Percentiles rank a stretch among this genome's conserved stretches.
Conservation (phyloP, 2,113 vertebrate species). For the Syngnathus scovelli region DNA sequence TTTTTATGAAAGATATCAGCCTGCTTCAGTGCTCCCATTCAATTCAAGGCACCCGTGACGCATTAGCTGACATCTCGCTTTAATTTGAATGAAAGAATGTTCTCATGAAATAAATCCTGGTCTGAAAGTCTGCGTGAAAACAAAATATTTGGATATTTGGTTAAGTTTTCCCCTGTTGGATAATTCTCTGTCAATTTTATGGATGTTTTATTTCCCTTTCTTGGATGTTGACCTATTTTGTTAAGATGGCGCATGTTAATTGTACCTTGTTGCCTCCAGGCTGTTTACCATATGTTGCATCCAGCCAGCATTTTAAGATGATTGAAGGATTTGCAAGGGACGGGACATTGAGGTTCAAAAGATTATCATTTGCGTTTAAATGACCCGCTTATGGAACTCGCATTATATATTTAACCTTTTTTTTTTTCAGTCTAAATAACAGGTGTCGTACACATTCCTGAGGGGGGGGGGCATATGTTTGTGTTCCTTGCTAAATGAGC, state of each 20-base stretch:
- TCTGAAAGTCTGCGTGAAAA: not conserved
- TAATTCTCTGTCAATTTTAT: not conserved
- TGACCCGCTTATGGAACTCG: constrained; percentile 15
- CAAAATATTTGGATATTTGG: not conserved
- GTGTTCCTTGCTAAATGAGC: too few species aligned
- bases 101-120: not conserved
- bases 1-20: constrained; percentile 14
- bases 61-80: not conserved
- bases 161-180: not conserved
- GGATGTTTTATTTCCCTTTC: not conserved
- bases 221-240: not conserved
- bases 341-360: constrained; percentile 16
- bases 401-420: not conserved
- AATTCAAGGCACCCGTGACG: constrained; percentile 4
- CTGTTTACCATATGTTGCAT: constrained; percentile 18
- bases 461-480: not conserved
- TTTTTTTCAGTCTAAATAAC: not conserved
- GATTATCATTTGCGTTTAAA: constrained; percentile 34
- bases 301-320: constrained; percentile 22
- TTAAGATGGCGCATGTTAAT: not conserved
- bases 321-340: constrained; percentile 49
- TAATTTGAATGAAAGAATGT: not conserved
- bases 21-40: constrained; percentile 30
- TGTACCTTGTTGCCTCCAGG: not conserved
- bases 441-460: not conserved